Evolutionary conservation across 2,888 invertebrate genomes (phyloP).

Genomic region (Conops quadrifasciatus): DNA sequence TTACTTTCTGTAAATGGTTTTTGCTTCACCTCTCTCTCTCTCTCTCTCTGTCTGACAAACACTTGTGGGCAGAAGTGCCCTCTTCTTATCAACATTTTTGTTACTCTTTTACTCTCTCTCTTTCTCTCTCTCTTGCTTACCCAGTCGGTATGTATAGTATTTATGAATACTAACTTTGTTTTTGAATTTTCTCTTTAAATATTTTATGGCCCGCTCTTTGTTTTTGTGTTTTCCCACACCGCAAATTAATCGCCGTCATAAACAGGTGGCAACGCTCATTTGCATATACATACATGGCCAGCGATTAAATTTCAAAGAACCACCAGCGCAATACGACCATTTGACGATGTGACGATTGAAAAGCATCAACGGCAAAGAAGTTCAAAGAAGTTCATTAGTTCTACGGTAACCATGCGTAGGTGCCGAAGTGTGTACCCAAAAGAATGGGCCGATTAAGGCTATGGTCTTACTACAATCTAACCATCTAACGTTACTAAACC

Average conservation of each 20-base stretch:
- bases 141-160: not conserved
- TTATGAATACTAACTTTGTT: constrained; percentile 6
- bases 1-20: not conserved
- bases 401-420: not conserved
- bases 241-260: constrained; percentile 24
- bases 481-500: too few species aligned
- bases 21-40: not conserved
- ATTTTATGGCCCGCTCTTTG: constrained; percentile 14
- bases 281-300: constrained; percentile 56
- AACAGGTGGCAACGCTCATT: constrained; percentile 60
- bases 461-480: too few species aligned
- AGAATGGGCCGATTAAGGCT: too few species aligned
- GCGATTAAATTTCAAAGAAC: constrained; percentile 56
- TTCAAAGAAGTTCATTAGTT: not conserved
- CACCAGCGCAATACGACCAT: constrained; percentile 16
- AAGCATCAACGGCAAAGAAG: not conserved
- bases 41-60: too few species aligned
- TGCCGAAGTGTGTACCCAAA: too few species aligned
- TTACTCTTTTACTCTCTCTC: not conserved
- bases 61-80: too few species aligned
- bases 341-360: not conserved
- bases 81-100: not conserved
- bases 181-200: constrained; percentile 1
- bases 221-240: constrained; percentile 30
- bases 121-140: not conserved